These are phyloP conservation scores for Lycopodina hypogea DNA, from an alignment of 37 sponge, comb jelly and placozoan genomes.

Conservation along the genomic window DNA sequence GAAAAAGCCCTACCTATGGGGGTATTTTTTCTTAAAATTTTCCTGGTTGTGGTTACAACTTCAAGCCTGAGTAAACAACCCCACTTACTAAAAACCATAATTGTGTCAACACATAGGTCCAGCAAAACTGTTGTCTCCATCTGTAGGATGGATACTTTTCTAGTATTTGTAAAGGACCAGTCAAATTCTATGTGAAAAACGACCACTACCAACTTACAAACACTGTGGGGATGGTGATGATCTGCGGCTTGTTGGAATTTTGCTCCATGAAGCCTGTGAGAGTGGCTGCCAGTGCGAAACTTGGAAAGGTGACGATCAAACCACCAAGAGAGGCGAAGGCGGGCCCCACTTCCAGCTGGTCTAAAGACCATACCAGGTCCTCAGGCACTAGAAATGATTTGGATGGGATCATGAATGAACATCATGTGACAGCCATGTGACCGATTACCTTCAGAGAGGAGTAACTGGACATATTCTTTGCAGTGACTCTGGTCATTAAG, in stretches of 20 bases:
- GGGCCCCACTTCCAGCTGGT: slow-evolving; percentile 49
- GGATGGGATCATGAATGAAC: too few species aligned
- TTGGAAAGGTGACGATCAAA: slow-evolving; percentile 54
- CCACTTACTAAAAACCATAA: too few species aligned
- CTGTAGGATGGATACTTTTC: too few species aligned
- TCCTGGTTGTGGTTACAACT: too few species aligned
- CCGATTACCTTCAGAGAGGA: slow-evolving; percentile 28
- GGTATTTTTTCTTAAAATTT: too few species aligned
- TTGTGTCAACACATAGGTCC: too few species aligned
- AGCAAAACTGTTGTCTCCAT: too few species aligned
- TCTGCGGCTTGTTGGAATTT: slow-evolving; percentile 4
- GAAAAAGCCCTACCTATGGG: too few species aligned
- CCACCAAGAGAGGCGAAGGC: slow-evolving; percentile 48
- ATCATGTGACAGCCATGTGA: not conserved
- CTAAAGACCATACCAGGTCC: not conserved
- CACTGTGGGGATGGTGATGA: slow-evolving; percentile 35
- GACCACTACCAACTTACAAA: slow-evolving; percentile 45
- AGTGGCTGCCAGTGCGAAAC: slow-evolving; percentile 40
- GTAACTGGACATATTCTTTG: slow-evolving; percentile 31
- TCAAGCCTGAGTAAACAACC: too few species aligned
- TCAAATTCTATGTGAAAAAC: too few species aligned
- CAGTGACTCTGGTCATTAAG: not conserved
- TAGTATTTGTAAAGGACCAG: too few species aligned
- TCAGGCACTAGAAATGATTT: not conserved
- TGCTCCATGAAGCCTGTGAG: slow-evolving; percentile 37